phyloP scores from a whole-genome alignment of 2,888 invertebrate species.

The Mylabris sibirica region DNA sequence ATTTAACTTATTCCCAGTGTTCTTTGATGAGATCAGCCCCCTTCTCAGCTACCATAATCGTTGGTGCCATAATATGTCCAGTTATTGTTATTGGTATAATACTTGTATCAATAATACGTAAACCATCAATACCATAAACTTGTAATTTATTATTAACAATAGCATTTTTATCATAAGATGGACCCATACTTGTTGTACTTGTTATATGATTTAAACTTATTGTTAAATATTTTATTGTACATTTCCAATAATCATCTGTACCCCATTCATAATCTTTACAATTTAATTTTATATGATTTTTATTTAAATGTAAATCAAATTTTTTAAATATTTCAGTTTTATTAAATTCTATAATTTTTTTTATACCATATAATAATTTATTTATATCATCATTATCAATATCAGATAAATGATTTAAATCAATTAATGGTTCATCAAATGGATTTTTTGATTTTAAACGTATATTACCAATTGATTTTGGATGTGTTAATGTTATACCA shows the following conservation, averaged over 20 bases:
- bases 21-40: constrained; percentile 67
- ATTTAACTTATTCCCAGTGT: neutral
- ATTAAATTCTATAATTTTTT: constrained; percentile 67
- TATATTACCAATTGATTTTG: constrained; percentile 75
- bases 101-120: constrained; percentile 83
- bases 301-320: constrained; percentile 68
- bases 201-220: constrained; percentile 84
- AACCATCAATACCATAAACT: constrained; percentile 71
- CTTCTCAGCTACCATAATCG: constrained; percentile 85
- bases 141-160: constrained; percentile 75
- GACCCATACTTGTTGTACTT: constrained; percentile 85
- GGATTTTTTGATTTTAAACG: constrained; percentile 77
- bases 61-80: constrained; percentile 85
- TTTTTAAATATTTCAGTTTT: constrained; percentile 57
- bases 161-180: constrained; percentile 65
- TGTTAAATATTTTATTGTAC: constrained; percentile 77
- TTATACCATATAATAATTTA: constrained; percentile 65
- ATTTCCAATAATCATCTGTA: constrained; percentile 80
- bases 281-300: constrained; percentile 68
- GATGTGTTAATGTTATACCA: constrained; percentile 75
- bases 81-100: constrained; percentile 82
- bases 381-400: constrained; percentile 67
- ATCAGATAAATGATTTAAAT: constrained; percentile 80
- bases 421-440: constrained; percentile 76
- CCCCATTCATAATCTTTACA: constrained; percentile 69